Evolutionary conservation across 2,113 vertebrate species (phyloP).

Genomic region (Pollimyrus isidori): DNA sequence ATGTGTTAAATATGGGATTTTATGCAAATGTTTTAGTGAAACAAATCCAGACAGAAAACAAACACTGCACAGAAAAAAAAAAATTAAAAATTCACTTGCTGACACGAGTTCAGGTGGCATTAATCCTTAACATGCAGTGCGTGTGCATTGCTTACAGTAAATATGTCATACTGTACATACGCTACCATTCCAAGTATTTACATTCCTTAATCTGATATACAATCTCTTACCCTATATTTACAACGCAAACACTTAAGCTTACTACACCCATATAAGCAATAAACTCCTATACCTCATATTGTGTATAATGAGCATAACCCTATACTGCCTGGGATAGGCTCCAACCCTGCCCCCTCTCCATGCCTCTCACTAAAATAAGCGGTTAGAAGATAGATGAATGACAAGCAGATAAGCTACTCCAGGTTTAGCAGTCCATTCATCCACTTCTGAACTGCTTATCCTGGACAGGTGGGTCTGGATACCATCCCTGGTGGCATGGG

Average conservation of each 20-base stretch:
- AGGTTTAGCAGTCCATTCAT: not conserved
- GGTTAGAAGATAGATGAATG: not conserved
- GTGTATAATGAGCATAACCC: not conserved
- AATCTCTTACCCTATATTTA: not conserved
- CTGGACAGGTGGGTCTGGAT: not conserved
- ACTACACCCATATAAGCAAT: conserved; percentile 28
- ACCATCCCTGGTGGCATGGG: not conserved
- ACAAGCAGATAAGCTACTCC: not conserved
- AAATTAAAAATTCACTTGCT: not conserved
- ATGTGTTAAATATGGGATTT: not conserved
- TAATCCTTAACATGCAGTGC: not conserved
- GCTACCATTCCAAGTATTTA: not conserved
- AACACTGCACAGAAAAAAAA: not conserved
- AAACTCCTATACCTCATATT: not conserved
- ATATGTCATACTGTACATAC: not conserved
- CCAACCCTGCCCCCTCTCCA: not conserved
- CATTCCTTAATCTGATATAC: not conserved
- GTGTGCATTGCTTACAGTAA: not conserved
- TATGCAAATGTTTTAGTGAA: not conserved
- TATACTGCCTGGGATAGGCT: not conserved
- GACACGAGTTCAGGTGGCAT: not conserved
- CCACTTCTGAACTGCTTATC: not conserved
- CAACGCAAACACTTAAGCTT: conserved; percentile 16
- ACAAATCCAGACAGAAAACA: not conserved
- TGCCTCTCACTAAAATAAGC: no score